Evolutionary conservation across 2,797 vertebrate species (phyloP).

Genomic region (Chromis chromis): DNA sequence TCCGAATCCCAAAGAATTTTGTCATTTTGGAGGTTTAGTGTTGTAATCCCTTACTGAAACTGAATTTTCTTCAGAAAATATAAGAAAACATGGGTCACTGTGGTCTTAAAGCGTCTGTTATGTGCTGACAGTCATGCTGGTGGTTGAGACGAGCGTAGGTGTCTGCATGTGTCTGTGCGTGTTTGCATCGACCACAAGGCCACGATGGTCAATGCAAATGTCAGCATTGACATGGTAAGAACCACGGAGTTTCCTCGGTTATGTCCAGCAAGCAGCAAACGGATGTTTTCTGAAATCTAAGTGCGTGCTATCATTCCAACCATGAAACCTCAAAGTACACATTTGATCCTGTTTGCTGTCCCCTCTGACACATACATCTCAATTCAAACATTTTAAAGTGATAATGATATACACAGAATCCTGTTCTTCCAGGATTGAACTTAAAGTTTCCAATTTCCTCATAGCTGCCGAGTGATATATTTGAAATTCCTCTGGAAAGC

Average conservation of each 20-base stretch:
- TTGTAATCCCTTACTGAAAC: not conserved
- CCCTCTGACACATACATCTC: not conserved
- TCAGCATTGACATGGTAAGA: conserved; percentile 46
- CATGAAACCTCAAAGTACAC: conserved; percentile 38
- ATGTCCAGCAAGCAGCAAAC: conserved; percentile 34
- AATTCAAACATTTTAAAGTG: not conserved
- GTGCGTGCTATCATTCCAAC: conserved; percentile 33
- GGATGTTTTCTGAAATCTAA: conserved; percentile 65
- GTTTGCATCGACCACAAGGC: conserved; percentile 51
- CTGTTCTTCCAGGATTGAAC: not conserved
- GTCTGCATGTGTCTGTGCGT: conserved; percentile 43
- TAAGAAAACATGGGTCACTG: conserved; percentile 39
- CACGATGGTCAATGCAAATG: conserved; percentile 45
- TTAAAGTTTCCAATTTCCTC: not conserved
- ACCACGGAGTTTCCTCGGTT: conserved; percentile 79
- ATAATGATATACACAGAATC: accelerated
- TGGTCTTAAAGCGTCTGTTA: conserved; percentile 40
- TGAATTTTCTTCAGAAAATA: conserved; percentile 4
- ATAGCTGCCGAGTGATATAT: not conserved
- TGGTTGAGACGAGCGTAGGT: conserved; percentile 53
- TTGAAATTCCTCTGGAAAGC: conserved; percentile 20
- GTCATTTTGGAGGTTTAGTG: conserved; percentile 1
- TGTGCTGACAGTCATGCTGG: conserved; percentile 60
- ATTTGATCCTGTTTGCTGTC: conserved; percentile 20
- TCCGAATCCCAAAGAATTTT: not conserved